Evolutionary conservation across 2,888 invertebrate genomes (phyloP).

Genomic region (Euzophera pinguis): DNA sequence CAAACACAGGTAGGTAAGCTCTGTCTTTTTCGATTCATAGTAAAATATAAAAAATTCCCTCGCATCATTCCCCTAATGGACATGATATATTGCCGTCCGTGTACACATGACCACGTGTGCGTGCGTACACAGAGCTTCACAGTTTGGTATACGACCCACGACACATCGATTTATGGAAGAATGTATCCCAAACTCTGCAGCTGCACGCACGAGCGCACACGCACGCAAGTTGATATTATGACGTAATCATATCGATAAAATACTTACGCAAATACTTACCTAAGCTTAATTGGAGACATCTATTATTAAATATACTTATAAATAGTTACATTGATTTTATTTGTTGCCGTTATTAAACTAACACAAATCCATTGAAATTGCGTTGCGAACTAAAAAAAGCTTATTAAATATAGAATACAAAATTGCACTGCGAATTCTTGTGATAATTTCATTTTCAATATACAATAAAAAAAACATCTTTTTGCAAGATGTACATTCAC

Average conservation of each 20-base stretch:
- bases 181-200: too few species aligned
- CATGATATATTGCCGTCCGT: constrained; percentile 48
- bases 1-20: constrained; percentile 62
- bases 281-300: constrained; percentile 69
- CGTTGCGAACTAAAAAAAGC: constrained; percentile 16
- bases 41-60: constrained; percentile 76
- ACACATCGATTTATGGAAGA: too few species aligned
- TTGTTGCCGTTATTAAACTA: constrained; percentile 33
- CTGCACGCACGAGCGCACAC: constrained; percentile 25
- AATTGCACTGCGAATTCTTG: constrained; percentile 18
- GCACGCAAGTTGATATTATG: constrained; percentile 51
- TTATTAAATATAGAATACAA: constrained; percentile 11
- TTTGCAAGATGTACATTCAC: constrained; percentile 9
- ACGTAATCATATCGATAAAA: constrained; percentile 67
- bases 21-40: constrained; percentile 74
- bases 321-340: constrained; percentile 61
- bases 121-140: constrained; percentile 10
- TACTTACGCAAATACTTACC: constrained; percentile 69
- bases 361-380: constrained; percentile 41
- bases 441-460: constrained; percentile 8
- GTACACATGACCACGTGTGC: constrained; percentile 34
- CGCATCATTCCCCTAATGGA: constrained; percentile 74
- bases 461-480: background rate
- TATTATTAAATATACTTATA: constrained; percentile 74
- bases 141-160: background rate